A percentile compares a stretch with the other conserved stretches of the same genome.
These are phyloP conservation scores for Drosophila affinis DNA, from an alignment of 2,888 invertebrate genomes.

Conservation along the genomic window DNA sequence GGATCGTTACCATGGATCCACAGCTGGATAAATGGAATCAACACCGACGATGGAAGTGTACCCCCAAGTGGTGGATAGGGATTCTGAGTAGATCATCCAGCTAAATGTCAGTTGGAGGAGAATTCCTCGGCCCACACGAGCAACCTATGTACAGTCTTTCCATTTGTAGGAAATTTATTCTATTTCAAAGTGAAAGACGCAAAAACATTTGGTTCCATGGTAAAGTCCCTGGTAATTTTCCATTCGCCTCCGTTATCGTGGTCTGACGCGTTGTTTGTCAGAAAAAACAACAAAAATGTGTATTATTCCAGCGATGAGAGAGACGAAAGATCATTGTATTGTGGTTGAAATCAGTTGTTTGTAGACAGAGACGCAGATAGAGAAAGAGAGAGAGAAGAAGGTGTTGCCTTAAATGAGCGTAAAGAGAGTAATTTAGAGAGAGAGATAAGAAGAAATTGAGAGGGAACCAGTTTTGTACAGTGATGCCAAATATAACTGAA, in stretches of 20 bases:
- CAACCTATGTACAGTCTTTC: slow-evolving; percentile 6
- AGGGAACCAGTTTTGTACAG: slow-evolving; percentile 4
- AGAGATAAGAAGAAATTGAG: too few species aligned
- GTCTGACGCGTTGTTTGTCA: slow-evolving; percentile 16
- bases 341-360: not conserved
- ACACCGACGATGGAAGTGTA: not conserved
- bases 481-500: not conserved
- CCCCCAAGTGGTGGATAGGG: not conserved
- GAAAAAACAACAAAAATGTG: slow-evolving; percentile 1
- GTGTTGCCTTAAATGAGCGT: too few species aligned
- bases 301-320: not conserved
- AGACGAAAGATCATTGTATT: not conserved
- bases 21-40: not conserved
- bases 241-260: slow-evolving; percentile 33
- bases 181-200: not conserved
- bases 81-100: too few species aligned
- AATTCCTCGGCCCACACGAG: not conserved
- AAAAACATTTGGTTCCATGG: not conserved
- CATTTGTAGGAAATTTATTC: not conserved
- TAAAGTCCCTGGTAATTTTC: slow-evolving; percentile 43
- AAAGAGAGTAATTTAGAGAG: not conserved
- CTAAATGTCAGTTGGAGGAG: slow-evolving; percentile 6
- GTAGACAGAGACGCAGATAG: too few species aligned
- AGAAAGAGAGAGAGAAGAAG: not conserved
- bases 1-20: not conserved